Percentiles rank a stretch among this genome's conserved stretches.
Evolutionary conservation across 2,113 vertebrate species (phyloP).

Genomic region (Oenanthe oenanthe): DNA sequence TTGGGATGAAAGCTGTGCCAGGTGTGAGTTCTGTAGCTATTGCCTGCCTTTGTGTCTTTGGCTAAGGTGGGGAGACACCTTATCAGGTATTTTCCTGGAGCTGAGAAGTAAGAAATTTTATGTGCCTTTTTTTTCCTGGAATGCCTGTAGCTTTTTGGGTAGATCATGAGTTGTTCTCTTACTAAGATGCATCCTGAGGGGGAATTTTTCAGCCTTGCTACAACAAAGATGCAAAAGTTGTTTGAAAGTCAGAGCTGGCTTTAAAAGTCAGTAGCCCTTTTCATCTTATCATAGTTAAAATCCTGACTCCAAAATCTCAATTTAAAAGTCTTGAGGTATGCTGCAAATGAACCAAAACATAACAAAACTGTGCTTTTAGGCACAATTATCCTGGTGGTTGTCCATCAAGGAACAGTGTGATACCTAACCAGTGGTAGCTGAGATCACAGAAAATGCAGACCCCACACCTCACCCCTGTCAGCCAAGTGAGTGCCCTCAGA

Average conservation of each 20-base stretch:
- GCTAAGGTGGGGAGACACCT: not conserved
- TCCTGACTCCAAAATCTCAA: not conserved
- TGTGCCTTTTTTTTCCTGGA: not conserved
- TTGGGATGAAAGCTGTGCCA: not conserved
- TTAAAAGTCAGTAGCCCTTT: not conserved
- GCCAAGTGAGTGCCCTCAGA: not conserved
- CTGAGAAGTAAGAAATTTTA: not conserved
- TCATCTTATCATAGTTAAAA: not conserved
- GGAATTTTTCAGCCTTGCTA: not conserved
- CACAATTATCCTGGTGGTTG: not conserved
- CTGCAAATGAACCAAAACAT: not conserved
- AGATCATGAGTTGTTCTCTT: not conserved
- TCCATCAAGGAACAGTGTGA: not conserved
- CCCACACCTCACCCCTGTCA: too few species aligned
- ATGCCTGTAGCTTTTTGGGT: not conserved
- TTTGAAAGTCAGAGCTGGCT: not conserved
- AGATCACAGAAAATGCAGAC: not conserved
- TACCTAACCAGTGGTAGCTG: not conserved
- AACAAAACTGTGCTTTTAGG: not conserved
- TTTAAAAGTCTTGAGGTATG: not conserved
- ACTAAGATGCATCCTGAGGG: not conserved
- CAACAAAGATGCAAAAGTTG: not conserved
- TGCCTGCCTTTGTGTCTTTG: not conserved
- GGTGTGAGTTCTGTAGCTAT: not conserved
- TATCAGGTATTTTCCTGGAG: not conserved